Percentiles rank a stretch among this genome's conserved stretches.
phyloP scores from a whole-genome alignment of 2,113 vertebrate species.

The Thomomys bottae region DNA sequence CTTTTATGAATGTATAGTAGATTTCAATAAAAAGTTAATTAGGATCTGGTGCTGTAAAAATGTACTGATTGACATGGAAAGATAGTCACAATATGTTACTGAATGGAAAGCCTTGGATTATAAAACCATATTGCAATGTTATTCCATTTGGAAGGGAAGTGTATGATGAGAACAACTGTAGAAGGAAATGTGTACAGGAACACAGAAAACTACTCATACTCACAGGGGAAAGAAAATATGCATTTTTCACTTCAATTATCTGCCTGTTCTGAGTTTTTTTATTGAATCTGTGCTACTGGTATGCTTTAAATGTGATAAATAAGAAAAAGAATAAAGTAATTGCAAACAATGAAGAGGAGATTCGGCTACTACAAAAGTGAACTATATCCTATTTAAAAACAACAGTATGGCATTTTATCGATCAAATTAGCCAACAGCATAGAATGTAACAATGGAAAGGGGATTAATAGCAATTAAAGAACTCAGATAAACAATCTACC shows the following conservation, averaged over 20 bases:
- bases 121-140: slow-evolving; percentile 13
- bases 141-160: slow-evolving; percentile 36
- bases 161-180: neutral
- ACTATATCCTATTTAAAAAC: slow-evolving; percentile 20
- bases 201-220: neutral
- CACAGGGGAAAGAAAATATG: slow-evolving; percentile 19
- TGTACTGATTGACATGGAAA: slow-evolving; percentile 46
- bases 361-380: neutral
- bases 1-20: neutral
- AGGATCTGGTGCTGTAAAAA: neutral
- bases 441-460: slow-evolving; percentile 19
- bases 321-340: neutral
- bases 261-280: neutral
- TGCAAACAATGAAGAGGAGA: neutral
- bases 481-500: slow-evolving; percentile 1
- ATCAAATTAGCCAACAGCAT: neutral
- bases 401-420: neutral
- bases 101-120: slow-evolving; percentile 21
- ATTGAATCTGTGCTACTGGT: neutral
- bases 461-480: slow-evolving; percentile 24
- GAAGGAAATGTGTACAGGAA: neutral
- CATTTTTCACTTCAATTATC: slow-evolving; percentile 3
- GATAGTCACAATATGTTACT: slow-evolving; percentile 24
- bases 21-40: slow-evolving; percentile 37
- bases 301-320: slow-evolving; percentile 36